Evolutionary conservation across 2,113 vertebrate genomes (phyloP), one percentile per base, ranked within the genome.

Genomic region (Cyprinodon variegatus): DNA sequence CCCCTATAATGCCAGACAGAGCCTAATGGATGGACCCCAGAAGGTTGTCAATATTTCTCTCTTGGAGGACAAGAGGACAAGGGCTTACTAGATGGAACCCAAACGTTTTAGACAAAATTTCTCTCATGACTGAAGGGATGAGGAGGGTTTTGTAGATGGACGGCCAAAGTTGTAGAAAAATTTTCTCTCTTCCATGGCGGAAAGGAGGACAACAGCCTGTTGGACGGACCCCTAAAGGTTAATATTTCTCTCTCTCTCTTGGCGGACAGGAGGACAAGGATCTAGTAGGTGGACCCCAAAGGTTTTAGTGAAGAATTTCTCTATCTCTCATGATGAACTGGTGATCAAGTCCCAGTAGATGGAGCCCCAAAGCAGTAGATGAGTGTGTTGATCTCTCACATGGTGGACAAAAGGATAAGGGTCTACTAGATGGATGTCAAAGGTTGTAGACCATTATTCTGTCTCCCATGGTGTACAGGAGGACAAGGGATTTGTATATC

Each of bases 41-140:
- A 71, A 29, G 68, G 71, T 85, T 60, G 1, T 88, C 83, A 17
- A 68, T 72, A 61, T 46, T 65, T 74, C 70, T 67, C 62, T 72
- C 50, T 73, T 88, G 84, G 79, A 64, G 83, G 88, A 90, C 75
- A 81, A 84, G 78, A 88, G 64, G 72, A 76, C 76, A 87, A 88
- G 48, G 76, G 69, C 65, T 80, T 83, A 79, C 29, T 53, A 37
- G n/a, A n/a, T 61, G 53, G 68, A 70, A 53, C 37, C 37, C 46
- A 11, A 53, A 37, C 10, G 29, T n/a, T 48, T 2, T 37, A 68
- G 46, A 48, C 15, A 53, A 29, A 4, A 10, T 65, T 39, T n/a
- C 15, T n/a, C 38, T 65, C 64, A 9, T 86, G 41, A n/a, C 17
- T 67, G 72, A 86, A 83, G 84, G 76, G 36, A 38, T 11, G 60